Evolutionary conservation across 2,113 vertebrate genomes (phyloP).

Genomic region (Bos javanicus): DNA sequence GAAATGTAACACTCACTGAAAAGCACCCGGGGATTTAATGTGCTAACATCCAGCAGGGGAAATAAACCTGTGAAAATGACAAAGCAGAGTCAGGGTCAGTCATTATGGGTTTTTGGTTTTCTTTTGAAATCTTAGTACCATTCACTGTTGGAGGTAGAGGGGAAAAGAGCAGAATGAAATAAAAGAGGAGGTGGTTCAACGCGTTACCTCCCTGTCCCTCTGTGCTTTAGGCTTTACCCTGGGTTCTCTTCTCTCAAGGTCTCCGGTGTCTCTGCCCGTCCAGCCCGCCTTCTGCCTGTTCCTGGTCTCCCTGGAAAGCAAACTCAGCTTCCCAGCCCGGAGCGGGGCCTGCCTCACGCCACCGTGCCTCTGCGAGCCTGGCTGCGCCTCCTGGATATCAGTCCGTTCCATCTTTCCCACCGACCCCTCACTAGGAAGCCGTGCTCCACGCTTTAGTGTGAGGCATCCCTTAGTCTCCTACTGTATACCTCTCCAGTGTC

Average conservation of each 20-base stretch:
- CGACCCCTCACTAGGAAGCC: not conserved
- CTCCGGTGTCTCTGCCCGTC: not conserved
- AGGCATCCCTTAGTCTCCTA: not conserved
- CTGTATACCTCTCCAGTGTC: not conserved
- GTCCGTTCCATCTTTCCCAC: not conserved
- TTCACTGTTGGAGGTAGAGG: not conserved
- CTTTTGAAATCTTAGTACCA: constrained; percentile 10
- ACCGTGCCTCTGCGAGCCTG: not conserved
- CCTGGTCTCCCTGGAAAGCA: not conserved
- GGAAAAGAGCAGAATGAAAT: not conserved
- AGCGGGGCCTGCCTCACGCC: not conserved
- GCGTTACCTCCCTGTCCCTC: not conserved
- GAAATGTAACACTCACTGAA: not conserved
- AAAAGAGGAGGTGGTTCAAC: not conserved
- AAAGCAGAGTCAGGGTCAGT: not conserved
- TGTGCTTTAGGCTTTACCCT: not conserved
- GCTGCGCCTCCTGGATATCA: not conserved
- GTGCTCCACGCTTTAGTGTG: not conserved
- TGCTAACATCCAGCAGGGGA: not conserved
- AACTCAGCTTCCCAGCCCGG: not conserved
- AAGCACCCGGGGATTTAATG: constrained; percentile 22
- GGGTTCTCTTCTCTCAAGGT: not conserved
- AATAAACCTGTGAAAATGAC: constrained; percentile 1
- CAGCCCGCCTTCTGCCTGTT: not conserved
- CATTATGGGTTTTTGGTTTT: not conserved